Conservation (phyloP, 2,113 vertebrate species). For the Turnix velox region DNA sequence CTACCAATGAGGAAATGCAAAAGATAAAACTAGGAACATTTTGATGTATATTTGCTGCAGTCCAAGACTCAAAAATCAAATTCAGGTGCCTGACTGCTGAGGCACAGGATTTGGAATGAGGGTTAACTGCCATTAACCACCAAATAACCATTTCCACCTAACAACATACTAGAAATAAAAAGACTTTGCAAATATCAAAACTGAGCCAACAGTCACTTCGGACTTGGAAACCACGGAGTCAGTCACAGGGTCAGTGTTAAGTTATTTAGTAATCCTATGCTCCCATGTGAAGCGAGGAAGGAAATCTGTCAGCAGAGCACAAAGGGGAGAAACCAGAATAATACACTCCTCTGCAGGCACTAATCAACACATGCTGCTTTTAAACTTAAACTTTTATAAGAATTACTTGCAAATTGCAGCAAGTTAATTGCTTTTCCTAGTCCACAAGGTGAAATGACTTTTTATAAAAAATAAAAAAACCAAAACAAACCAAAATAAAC, state of each 20-base stretch:
- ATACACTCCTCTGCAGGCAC: not conserved
- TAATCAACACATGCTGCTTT: not conserved
- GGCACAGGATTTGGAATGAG: not conserved
- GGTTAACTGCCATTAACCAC: not conserved
- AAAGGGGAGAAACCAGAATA: not conserved
- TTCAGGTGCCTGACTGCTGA: not conserved
- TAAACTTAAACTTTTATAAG: not conserved
- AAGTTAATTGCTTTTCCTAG: not conserved
- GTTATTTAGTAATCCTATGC: not conserved
- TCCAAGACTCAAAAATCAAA: not conserved
- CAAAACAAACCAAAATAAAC: too few species aligned
- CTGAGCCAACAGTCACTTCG: not conserved
- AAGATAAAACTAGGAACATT: not conserved
- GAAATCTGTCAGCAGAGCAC: not conserved
- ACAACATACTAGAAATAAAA: not conserved
- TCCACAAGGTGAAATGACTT: accelerated
- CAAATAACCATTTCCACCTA: not conserved
- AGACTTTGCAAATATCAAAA: not conserved
- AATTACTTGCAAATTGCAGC: not conserved
- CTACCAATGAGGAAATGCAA: not conserved
- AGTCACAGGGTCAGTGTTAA: not conserved
- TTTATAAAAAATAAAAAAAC: too few species aligned
- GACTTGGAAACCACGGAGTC: not conserved
- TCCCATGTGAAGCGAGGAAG: not conserved
- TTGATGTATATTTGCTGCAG: not conserved